These are phyloP conservation scores for Benthosema pterotum DNA, from an alignment of 2,797 vertebrate genomes.

Conservation along the genomic window DNA sequence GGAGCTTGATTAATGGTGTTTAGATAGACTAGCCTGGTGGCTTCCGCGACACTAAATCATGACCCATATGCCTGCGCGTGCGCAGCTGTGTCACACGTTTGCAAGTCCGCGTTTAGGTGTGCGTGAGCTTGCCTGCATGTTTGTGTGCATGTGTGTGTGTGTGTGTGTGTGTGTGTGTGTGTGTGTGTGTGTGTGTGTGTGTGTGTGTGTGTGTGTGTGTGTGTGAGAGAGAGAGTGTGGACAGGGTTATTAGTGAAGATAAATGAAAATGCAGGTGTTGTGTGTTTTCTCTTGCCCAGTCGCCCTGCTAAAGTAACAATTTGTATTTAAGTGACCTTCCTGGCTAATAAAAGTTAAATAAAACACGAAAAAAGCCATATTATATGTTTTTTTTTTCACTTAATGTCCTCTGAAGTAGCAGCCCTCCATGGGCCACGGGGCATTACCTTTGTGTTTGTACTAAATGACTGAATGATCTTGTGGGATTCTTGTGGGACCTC, in stretches of 20 bases:
- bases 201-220: no score
- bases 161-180: no score
- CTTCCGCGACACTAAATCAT: constrained; percentile 56
- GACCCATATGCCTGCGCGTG: not conserved
- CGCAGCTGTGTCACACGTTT: not conserved
- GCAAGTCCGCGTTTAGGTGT: no score
- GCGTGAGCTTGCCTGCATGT: no score
- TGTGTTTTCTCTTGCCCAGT: constrained; percentile 12
- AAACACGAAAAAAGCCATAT: not conserved
- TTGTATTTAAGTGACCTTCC: constrained; percentile 3
- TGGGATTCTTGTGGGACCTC: no score
- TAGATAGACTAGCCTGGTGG: constrained; percentile 56
- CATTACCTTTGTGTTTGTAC: no score
- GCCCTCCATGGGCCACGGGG: no score
- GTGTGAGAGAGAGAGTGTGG: constrained; percentile 10
- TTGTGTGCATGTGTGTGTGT: no score
- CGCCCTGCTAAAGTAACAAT: constrained; percentile 1
- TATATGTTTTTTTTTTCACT: no score
- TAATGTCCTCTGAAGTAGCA: no score
- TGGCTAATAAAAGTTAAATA: not conserved
- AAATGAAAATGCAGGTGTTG: constrained; percentile 25
- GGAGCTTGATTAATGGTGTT: constrained; percentile 68
- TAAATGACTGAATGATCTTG: no score
- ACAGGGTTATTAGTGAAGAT: constrained; percentile 45
- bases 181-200: no score